These are phyloP conservation scores for Theristicus caerulescens DNA, from an alignment of 2,113 vertebrate genomes.

Conservation along the genomic window DNA sequence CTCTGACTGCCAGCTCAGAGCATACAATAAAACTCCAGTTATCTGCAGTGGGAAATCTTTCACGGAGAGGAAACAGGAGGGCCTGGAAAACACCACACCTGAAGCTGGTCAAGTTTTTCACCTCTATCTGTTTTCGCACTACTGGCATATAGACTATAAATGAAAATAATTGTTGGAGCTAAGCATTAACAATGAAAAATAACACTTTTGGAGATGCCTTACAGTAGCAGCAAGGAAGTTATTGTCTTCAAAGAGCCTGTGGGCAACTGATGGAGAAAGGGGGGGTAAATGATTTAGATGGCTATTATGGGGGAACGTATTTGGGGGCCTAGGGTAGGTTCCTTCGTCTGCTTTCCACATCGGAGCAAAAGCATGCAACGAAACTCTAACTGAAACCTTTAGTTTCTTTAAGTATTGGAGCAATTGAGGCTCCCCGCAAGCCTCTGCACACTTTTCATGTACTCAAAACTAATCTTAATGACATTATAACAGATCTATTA, in stretches of 20 bases:
- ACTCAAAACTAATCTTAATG: background rate
- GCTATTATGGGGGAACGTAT: accelerated
- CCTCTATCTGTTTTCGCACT: background rate
- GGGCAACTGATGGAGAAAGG: background rate
- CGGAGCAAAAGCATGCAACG: background rate
- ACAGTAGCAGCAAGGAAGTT: background rate
- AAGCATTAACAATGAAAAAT: background rate
- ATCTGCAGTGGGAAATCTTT: background rate
- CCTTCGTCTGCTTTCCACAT: background rate
- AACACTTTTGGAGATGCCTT: background rate
- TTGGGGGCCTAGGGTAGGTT: background rate
- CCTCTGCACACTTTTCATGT: background rate
- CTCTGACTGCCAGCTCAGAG: background rate
- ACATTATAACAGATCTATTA: background rate
- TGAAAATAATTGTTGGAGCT: background rate
- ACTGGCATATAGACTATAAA: background rate
- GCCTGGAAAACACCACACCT: background rate
- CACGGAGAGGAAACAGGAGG: background rate
- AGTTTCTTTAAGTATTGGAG: background rate
- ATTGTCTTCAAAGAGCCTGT: background rate
- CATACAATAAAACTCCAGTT: background rate
- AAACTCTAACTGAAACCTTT: background rate
- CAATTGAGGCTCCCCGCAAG: background rate
- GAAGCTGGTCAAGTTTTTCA: background rate
- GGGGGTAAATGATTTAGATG: background rate